These are phyloP conservation scores for Lepisosteus osseus DNA, from an alignment of 2,113 vertebrate genomes.

Conservation along the genomic window DNA sequence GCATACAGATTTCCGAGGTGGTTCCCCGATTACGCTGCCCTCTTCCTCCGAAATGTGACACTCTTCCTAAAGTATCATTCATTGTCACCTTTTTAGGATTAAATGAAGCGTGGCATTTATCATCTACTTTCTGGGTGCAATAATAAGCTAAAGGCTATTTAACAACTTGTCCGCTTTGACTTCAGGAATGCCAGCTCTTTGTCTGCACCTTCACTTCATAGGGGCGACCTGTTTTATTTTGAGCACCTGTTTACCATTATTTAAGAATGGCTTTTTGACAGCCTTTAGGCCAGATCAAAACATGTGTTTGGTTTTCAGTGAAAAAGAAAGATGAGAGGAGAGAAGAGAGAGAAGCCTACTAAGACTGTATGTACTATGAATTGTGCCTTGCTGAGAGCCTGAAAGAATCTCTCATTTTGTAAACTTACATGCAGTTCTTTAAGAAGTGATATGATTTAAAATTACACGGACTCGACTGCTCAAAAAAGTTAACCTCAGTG, in stretches of 20 bases:
- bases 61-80: slow-evolving; percentile 61
- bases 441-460: no score
- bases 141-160: slow-evolving; percentile 28
- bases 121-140: slow-evolving; percentile 45
- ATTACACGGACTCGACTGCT: no score
- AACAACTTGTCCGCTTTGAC: slow-evolving; percentile 46
- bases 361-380: no score
- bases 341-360: slow-evolving; percentile 4
- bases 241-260: slow-evolving; percentile 39
- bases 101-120: slow-evolving; percentile 67
- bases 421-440: no score
- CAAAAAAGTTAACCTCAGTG: no score
- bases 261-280: slow-evolving; percentile 46
- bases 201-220: slow-evolving; percentile 35
- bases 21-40: slow-evolving; percentile 46
- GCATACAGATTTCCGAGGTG: slow-evolving; percentile 58
- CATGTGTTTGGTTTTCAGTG: slow-evolving; percentile 41
- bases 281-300: slow-evolving; percentile 44
- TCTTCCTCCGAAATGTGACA: slow-evolving; percentile 73
- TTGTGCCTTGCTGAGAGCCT: no score
- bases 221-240: slow-evolving; percentile 42
- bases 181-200: slow-evolving; percentile 32
- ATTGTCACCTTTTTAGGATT: slow-evolving; percentile 61
- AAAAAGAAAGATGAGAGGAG: slow-evolving; percentile 17
- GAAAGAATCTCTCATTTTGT: no score